Evolutionary conservation across 92 coral and sea anemone genomes (phyloP).

Genomic region (Galaxea fascicularis): DNA sequence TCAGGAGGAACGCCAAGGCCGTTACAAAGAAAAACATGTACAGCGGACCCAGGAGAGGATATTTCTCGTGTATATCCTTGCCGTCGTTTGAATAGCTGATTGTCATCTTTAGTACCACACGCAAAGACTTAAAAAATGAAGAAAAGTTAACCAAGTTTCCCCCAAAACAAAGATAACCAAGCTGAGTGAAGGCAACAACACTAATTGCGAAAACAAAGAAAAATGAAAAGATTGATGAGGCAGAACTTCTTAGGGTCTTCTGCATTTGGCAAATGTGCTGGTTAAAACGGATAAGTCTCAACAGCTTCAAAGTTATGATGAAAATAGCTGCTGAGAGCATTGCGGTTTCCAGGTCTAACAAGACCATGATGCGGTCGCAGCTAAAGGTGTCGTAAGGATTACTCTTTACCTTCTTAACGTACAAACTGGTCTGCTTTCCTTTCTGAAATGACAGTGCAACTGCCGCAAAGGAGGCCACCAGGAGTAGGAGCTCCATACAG

Average conservation of each 20-base stretch:
- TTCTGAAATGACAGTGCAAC: conserved; percentile 83
- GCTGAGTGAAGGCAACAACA: conserved; percentile 82
- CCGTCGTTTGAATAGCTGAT: too few species aligned
- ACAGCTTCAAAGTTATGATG: conserved; percentile 75
- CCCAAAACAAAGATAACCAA: conserved; percentile 84
- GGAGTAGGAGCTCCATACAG: conserved; percentile 82
- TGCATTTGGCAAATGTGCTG: conserved; percentile 81
- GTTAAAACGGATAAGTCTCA: conserved; percentile 80
- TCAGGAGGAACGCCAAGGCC: too few species aligned
- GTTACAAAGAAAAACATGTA: too few species aligned
- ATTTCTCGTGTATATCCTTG: too few species aligned
- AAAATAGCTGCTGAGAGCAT: conserved; percentile 75
- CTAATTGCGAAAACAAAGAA: conserved; percentile 74
- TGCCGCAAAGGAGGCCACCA: conserved; percentile 72
- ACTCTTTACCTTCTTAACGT: conserved; percentile 69
- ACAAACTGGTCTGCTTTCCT: conserved; percentile 76
- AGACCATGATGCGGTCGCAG: conserved; percentile 72
- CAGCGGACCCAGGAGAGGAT: too few species aligned
- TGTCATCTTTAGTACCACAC: too few species aligned
- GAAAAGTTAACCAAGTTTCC: conserved; percentile 2
- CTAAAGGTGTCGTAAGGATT: conserved; percentile 85
- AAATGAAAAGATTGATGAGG: conserved; percentile 71
- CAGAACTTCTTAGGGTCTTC: conserved; percentile 69
- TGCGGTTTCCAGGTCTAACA: conserved; percentile 83
- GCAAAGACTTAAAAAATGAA: too few species aligned